These are phyloP conservation scores for Lasioglossum albipes DNA, from an alignment of 1,140 invertebrate species.

Conservation along the genomic window DNA sequence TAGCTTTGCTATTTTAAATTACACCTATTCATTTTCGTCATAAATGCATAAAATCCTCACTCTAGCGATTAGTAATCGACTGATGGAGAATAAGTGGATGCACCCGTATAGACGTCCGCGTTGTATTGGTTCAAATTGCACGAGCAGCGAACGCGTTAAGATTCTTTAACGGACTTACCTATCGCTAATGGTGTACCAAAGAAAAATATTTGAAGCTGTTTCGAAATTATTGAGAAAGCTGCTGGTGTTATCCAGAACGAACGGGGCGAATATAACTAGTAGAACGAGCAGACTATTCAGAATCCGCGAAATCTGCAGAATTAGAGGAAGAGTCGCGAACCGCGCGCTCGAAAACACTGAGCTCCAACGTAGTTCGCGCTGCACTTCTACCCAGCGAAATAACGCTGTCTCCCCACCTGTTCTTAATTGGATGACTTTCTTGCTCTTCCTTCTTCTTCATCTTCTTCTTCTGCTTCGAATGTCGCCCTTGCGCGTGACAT, in stretches of 20 bases:
- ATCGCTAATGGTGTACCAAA: background rate
- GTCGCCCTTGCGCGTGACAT: background rate
- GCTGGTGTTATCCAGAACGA: no score
- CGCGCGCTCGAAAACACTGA: constrained; percentile 65
- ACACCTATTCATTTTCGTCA: no score
- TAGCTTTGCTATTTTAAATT: no score
- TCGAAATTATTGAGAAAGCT: background rate
- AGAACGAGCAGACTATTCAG: no score
- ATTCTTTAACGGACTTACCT: background rate
- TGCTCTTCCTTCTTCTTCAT: background rate
- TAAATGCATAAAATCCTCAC: no score
- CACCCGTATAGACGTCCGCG: no score
- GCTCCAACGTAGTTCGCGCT: constrained; percentile 58
- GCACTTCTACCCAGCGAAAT: constrained; percentile 53
- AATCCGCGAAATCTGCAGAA: background rate
- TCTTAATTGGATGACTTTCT: background rate
- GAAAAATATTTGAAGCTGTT: background rate
- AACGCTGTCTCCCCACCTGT: constrained; percentile 35
- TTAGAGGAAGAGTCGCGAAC: constrained; percentile 20
- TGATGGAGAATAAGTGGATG: no score
- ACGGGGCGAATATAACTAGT: no score
- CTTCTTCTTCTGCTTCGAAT: background rate
- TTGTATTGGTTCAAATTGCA: no score
- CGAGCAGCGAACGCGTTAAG: background rate
- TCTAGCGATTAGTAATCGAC: no score